Conservation (phyloP, 2,113 vertebrate genomes). For the Pitta sordida region DNA sequence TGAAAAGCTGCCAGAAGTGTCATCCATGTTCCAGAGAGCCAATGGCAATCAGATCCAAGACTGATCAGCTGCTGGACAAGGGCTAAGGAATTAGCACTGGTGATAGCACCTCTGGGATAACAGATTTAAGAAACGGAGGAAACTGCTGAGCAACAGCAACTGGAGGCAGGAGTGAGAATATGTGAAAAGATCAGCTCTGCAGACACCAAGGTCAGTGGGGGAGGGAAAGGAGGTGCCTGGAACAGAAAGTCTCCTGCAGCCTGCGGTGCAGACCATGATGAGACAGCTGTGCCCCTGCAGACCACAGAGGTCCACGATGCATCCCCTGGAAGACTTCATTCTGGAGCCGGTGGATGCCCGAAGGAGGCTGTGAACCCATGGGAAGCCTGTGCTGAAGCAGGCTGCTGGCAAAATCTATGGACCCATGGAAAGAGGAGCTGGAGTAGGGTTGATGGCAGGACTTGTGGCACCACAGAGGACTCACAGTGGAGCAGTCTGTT, state of each 20-base stretch:
- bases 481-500: neutral
- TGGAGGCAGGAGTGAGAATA: neutral
- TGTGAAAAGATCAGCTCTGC: fast-evolving
- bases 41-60: neutral
- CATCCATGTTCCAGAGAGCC: neutral
- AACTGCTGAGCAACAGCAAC: neutral
- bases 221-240: fast-evolving
- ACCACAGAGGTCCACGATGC: neutral
- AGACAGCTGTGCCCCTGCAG: neutral
- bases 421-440: neutral
- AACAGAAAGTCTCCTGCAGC: neutral
- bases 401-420: neutral
- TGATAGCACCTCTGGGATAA: neutral
- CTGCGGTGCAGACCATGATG: fast-evolving
- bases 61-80: neutral
- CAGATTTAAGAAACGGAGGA: neutral
- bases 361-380: neutral
- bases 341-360: neutral
- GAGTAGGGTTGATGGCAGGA: neutral
- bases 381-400: neutral
- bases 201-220: neutral
- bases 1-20: neutral
- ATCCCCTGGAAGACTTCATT: neutral
- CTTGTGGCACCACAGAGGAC: neutral
- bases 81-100: fast-evolving